Evolutionary conservation across 2,797 vertebrate genomes (phyloP).

Genomic region (Crypturellus tataupa): DNA sequence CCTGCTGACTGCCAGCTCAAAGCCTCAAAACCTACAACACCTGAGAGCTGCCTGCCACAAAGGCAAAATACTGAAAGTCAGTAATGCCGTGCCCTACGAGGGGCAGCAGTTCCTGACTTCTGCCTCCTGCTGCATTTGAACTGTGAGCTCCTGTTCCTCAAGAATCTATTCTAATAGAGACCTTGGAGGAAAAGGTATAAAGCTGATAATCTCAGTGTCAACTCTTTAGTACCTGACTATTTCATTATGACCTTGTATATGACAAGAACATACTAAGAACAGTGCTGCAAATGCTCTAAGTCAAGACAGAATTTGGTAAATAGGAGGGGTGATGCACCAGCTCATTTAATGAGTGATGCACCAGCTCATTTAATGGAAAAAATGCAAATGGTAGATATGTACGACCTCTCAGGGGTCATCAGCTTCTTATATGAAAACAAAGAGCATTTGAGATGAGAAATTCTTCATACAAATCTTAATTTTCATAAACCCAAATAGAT

Average conservation of each 20-base stretch:
- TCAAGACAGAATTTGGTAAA: background rate
- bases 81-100: background rate
- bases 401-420: background rate
- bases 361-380: background rate
- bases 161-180: background rate
- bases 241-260: background rate
- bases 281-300: background rate
- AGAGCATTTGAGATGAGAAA: background rate
- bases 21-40: background rate
- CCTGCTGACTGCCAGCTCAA: background rate
- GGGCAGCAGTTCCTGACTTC: background rate
- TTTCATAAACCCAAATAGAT: background rate
- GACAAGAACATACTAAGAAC: background rate
- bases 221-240: background rate
- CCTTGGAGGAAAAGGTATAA: background rate
- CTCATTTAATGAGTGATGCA: background rate
- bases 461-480: background rate
- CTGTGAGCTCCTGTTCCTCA: background rate
- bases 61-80: background rate
- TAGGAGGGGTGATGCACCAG: background rate
- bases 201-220: background rate
- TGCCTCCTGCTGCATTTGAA: background rate
- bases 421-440: background rate
- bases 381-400: background rate
- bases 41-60: background rate